These are phyloP conservation scores for Petrocephalus zakoni DNA, from an alignment of 2,113 vertebrate species.

Conservation along the genomic window DNA sequence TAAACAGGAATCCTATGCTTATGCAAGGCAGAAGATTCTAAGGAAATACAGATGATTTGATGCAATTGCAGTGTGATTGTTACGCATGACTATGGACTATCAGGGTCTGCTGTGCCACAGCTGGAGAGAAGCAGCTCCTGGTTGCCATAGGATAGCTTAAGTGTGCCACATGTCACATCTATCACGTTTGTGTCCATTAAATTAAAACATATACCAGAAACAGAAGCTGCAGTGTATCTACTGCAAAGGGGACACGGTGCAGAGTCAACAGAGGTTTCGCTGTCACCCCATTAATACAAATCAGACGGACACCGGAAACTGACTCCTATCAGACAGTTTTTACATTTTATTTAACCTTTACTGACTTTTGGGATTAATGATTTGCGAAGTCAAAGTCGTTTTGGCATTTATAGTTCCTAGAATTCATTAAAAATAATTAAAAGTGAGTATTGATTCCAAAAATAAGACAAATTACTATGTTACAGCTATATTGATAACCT, in stretches of 20 bases:
- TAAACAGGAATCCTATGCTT: not conserved
- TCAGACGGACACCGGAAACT: not conserved
- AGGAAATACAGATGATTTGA: not conserved
- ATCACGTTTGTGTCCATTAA: not conserved
- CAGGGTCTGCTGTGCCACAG: not conserved
- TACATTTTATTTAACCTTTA: not conserved
- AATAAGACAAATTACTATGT: not conserved
- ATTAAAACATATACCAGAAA: not conserved
- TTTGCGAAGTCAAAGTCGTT: not conserved
- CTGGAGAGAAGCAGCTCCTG: not conserved
- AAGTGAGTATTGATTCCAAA: not conserved
- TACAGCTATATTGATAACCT: not conserved
- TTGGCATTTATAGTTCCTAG: not conserved
- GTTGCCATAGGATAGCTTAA: not conserved
- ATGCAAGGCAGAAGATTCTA: not conserved
- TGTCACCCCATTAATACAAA: not conserved
- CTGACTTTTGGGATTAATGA: not conserved
- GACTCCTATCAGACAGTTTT: not conserved
- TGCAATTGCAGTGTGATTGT: not conserved
- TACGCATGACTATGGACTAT: not conserved
- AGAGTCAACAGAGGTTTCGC: not conserved
- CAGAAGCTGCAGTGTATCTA: not conserved
- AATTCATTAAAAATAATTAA: not conserved
- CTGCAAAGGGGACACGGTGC: not conserved
- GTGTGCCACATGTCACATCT: not conserved